Evolutionary conservation across 2,888 invertebrate genomes (phyloP).

Genomic region (Netelia virgata): DNA sequence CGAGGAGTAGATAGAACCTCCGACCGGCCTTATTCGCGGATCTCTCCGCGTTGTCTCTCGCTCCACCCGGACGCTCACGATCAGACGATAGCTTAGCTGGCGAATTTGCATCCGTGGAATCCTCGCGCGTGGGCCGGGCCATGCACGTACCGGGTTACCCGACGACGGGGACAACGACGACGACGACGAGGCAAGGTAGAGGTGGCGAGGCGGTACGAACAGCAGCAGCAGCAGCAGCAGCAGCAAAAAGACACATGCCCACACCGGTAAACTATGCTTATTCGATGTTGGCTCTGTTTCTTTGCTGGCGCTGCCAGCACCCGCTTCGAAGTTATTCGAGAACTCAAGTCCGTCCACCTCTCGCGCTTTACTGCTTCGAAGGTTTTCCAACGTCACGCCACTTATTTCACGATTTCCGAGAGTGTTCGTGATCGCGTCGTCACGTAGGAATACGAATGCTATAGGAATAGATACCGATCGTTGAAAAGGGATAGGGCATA

Average conservation of each 20-base stretch:
- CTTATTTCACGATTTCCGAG: constrained; percentile 62
- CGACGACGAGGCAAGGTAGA: constrained; percentile 53
- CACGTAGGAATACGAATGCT: constrained; percentile 56
- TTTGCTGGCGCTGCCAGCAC: constrained; percentile 20
- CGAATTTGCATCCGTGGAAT: constrained; percentile 85
- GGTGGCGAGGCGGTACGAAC: constrained; percentile 57
- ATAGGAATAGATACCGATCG: constrained; percentile 50
- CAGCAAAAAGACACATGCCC: constrained; percentile 48
- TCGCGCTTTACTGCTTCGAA: constrained; percentile 27
- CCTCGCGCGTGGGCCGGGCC: constrained; percentile 80
- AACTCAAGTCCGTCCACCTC: constrained; percentile 50
- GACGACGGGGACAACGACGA: constrained; percentile 47
- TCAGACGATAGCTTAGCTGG: constrained; percentile 80
- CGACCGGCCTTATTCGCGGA: constrained; percentile 67
- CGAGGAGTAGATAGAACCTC: constrained; percentile 62
- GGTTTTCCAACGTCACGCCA: constrained; percentile 60
- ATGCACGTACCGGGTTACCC: constrained; percentile 52
- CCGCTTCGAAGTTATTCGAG: constrained; percentile 58
- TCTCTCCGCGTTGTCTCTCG: constrained; percentile 70
- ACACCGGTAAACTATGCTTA: constrained; percentile 63
- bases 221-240: constrained; percentile 39
- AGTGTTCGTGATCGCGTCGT: constrained; percentile 65
- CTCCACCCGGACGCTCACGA: constrained; percentile 79
- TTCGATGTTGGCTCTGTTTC: constrained; percentile 52
- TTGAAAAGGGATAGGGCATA: constrained; percentile 29